phyloP scores from a whole-genome alignment of 2,797 vertebrate species.

The Mormyrus hasselquistii region DNA sequence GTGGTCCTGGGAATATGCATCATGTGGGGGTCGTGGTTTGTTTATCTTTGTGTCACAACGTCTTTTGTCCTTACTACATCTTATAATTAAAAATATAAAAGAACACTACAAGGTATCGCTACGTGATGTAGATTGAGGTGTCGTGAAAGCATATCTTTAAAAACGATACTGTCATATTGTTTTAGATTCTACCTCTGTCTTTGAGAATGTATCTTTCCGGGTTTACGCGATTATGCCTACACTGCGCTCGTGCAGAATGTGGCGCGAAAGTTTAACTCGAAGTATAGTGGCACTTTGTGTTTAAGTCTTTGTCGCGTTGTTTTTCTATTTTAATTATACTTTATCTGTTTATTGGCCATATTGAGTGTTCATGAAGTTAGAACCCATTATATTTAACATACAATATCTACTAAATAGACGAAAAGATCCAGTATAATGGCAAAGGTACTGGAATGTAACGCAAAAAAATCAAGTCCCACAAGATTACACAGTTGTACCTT shows the following conservation, averaged over 20 bases:
- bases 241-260: background rate
- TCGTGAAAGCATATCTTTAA: background rate
- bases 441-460: background rate
- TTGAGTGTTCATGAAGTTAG: background rate
- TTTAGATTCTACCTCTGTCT: background rate
- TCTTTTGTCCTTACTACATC: background rate
- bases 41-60: background rate
- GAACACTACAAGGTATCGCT: background rate
- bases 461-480: background rate
- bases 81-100: background rate
- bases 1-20: background rate
- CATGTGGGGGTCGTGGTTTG: background rate
- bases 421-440: background rate
- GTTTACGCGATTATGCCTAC: background rate
- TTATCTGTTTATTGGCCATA: background rate
- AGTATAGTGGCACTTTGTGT: background rate
- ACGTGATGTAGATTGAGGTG: background rate
- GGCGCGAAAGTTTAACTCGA: slow-evolving; percentile 12
- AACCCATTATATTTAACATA: background rate
- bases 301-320: background rate
- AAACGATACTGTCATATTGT: background rate
- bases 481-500: background rate
- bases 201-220: background rate
- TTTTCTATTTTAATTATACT: background rate
- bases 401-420: background rate